Evolutionary conservation across 2,113 vertebrate genomes (phyloP).

Genomic region (Azemiops feae): DNA sequence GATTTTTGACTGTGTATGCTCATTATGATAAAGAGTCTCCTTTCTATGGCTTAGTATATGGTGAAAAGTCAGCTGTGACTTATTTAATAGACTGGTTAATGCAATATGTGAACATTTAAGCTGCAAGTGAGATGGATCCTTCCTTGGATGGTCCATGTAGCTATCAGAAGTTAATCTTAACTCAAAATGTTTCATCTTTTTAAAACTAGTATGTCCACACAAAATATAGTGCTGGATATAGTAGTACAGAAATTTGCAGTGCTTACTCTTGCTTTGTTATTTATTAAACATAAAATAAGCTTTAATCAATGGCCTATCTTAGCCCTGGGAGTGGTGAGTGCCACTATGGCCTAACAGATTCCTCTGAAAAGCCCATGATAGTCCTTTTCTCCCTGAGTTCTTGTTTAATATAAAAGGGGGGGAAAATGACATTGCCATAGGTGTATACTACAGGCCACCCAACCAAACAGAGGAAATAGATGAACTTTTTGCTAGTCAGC

Average conservation of each 20-base stretch:
- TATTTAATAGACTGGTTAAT: not conserved
- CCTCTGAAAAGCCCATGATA: not conserved
- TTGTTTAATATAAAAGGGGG: constrained; percentile 44
- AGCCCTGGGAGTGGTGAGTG: not conserved
- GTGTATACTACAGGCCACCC: too few species aligned
- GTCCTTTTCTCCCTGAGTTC: constrained; percentile 9
- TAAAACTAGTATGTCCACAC: not conserved
- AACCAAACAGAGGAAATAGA: too few species aligned
- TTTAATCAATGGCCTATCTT: not conserved
- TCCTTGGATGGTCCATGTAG: not conserved
- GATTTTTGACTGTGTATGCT: too few species aligned
- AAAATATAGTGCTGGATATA: not conserved
- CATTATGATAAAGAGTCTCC: too few species aligned
- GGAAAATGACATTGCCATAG: too few species aligned
- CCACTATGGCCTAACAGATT: not conserved
- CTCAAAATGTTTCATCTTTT: not conserved
- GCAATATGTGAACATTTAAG: not conserved
- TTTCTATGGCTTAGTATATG: too few species aligned
- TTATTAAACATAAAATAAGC: not conserved
- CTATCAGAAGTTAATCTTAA: not conserved
- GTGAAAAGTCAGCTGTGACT: too few species aligned
- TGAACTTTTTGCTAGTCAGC: too few species aligned
- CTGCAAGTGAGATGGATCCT: not conserved
- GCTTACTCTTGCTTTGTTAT: not conserved
- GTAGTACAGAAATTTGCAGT: not conserved